Conservation (phyloP, 2,113 vertebrate genomes). For the Clinocottus analis region DNA sequence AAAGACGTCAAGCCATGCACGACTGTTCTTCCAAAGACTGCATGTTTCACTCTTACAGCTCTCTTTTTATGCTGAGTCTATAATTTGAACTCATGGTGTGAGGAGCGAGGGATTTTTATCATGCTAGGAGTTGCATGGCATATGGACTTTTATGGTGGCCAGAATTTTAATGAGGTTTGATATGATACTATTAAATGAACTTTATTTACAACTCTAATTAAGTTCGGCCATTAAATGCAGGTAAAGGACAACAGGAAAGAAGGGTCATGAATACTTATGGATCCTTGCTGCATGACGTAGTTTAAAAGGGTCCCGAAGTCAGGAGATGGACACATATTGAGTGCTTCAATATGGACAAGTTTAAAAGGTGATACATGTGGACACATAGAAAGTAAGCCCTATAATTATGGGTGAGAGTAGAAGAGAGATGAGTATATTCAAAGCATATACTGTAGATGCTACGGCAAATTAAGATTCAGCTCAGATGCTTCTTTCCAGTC, state of each 20-base stretch:
- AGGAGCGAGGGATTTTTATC: conserved; percentile 4
- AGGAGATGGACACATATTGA: neutral
- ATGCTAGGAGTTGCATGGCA: conserved; percentile 4
- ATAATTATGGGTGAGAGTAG: neutral
- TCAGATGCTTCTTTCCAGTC: neutral
- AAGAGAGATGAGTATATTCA: neutral
- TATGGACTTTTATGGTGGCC: neutral
- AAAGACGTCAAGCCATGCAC: conserved; percentile 51
- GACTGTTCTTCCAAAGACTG: conserved; percentile 53
- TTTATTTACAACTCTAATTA: conserved; percentile 10
- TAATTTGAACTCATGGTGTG: neutral
- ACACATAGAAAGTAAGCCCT: neutral
- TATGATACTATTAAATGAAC: neutral
- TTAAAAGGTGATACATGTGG: neutral
- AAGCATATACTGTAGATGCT: neutral
- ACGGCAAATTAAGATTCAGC: conserved; percentile 24
- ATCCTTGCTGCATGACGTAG: no score
- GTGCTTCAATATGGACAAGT: neutral
- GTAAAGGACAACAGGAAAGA: neutral
- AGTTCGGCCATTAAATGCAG: neutral
- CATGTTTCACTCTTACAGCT: conserved; percentile 38
- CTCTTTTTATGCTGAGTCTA: conserved; percentile 18
- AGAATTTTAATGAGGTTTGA: neutral
- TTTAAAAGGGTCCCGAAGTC: neutral
- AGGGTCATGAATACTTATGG: neutral